Base-by-base conservation (phyloP, 2,888 invertebrate species). In the Andrena hattorfiana region DNA sequence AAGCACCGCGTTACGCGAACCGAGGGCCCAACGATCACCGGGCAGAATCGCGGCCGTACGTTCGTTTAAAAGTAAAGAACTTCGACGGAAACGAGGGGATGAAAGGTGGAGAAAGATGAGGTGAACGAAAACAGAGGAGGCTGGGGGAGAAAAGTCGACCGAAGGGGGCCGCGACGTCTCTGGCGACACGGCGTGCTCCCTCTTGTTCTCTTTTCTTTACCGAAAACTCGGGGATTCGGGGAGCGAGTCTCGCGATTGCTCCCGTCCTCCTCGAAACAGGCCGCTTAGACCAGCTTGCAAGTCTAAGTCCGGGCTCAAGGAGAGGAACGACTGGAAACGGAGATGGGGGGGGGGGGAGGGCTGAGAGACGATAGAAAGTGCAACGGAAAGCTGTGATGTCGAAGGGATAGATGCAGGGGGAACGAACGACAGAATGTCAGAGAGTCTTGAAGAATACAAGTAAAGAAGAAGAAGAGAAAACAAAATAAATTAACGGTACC, bases 401-500 rank as follows among this genome's bases (percentile, higher is more conserved):
- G 28, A 49, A 26, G 35, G 32, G 68, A 49, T 26, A 51, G 6
- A 35, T 23, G 28, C 20, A 16, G 16, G 49, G 49, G 67, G 48
- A 42, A 68, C 59, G 48, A 35, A 35, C 49, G 78, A 56, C 64
- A 73, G 72, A 75, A 62, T 48, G 77, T 68, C 49, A 73, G 74
- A 71, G 49, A 60, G 42, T 16, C 42, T 42, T 16, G 42, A 42
- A 42, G 42, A 42, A 5, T 42, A 42, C 13, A 42, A 16, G 42
- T 42, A 26, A 72, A 78, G 16, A 69, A 28, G 63, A 70, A 63
- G 64, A 78, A 30, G 64, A 59, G 59, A 56, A 74, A 60, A 72
- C 23, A 77, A 83, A 82, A 86, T 69, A 85, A 90, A 85, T 86
- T 81, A 87, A 89, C 81, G 86, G 84, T 89, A 87, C 83, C 88